Evolutionary conservation across 2,888 invertebrate species (phyloP), one percentile per base, ranked within the genome.

Genomic region (Aricia artaxerxes): DNA sequence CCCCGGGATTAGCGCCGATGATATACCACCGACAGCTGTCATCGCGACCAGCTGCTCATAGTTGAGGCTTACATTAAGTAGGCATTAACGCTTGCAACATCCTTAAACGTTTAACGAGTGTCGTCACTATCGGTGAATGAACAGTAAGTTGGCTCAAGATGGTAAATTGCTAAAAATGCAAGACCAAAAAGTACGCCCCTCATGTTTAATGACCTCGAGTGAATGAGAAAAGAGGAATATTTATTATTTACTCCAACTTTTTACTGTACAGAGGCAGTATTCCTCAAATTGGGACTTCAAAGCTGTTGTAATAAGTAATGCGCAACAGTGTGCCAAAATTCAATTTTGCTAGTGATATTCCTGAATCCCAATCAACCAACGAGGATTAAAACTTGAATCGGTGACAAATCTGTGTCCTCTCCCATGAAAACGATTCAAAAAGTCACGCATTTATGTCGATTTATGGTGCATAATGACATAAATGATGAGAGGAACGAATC

Each of bases 21-120:
- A 76, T 57, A 57, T 76, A 76, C 57, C 53, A 76, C 76, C 53
- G 76, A 35, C 76, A 76, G 76, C 76, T 76, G 76, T 76, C 76
- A 76, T 76, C 76, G 76, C 53, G 49, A 76, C 49, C 76, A 76
- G 57, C 76, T 76, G 76, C 35, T 44, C 24, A 49, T 35, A 44
- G 49, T 35, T 76, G 35, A 76, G 76, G 76, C 76, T 76, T 57
- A 76, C 57, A 57, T 38, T 69, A 38, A 69, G 35, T 16, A 53
- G 53, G 53, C 53, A 57, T 53, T 44, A 16, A 76, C 53, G 24
- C 13, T 38, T 69, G 69, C 16, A 69, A 69, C 69, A 38, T 35
- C 69, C 13, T 69, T 69, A 35, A 13, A 16, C 69, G 13, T 13
- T 69, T 69, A 69, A 69, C 11, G 13, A 69, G 57, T 57, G 1